Evolutionary conservation across 92 coral and sea anemone genomes (phyloP).

Genomic region (Micromussa lordhowensis): DNA sequence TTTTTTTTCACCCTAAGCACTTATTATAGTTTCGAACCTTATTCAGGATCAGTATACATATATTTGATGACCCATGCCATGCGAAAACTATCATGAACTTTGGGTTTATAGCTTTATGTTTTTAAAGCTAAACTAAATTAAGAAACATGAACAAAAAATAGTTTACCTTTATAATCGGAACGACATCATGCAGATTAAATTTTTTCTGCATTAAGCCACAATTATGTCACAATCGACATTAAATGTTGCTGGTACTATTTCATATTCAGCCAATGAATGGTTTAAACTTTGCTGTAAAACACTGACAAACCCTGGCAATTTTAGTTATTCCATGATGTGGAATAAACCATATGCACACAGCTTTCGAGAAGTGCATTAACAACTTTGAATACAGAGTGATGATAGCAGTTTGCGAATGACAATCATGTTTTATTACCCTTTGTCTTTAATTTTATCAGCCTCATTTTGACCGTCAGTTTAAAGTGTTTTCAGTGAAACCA

Average conservation of each 20-base stretch:
- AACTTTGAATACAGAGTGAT: no score
- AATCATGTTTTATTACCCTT: no score
- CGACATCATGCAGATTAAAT: neutral
- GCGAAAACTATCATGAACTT: neutral
- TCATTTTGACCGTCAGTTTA: no score
- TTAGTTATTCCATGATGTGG: neutral
- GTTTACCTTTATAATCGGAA: neutral
- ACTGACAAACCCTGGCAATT: neutral
- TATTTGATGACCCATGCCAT: neutral
- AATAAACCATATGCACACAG: no score
- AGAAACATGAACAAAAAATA: no score
- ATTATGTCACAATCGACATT: no score
- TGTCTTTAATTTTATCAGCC: no score
- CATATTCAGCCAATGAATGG: neutral
- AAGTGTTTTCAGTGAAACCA: no score
- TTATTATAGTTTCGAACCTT: neutral
- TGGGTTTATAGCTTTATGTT: no score
- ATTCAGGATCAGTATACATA: neutral
- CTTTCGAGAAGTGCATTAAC: no score
- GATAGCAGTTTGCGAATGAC: no score
- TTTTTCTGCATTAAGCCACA: neutral
- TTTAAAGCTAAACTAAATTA: no score
- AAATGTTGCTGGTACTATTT: neutral
- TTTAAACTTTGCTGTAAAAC: neutral
- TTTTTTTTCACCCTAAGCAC: neutral